A percentile compares a stretch with the other conserved stretches of the same genome.
These are phyloP conservation scores for Peucedramus taeniatus DNA, from an alignment of 2,113 vertebrate species.

Conservation along the genomic window DNA sequence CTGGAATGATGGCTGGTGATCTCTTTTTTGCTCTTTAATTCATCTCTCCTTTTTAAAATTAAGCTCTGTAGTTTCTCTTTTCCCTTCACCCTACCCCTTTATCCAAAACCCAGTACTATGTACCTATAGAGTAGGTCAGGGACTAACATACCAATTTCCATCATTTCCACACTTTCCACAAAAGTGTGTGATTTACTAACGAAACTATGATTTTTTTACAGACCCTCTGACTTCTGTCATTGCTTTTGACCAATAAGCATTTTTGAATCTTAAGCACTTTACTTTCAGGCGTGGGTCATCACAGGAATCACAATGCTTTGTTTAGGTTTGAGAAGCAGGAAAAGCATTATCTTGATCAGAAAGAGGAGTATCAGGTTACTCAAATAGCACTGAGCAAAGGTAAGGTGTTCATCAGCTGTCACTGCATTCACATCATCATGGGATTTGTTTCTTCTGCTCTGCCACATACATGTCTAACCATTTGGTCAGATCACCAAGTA, in stretches of 20 bases:
- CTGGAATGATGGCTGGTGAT: background rate
- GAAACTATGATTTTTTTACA: background rate
- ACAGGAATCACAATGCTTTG: background rate
- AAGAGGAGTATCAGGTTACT: background rate
- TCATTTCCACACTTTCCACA: background rate
- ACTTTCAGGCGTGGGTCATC: background rate
- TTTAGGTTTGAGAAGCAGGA: background rate
- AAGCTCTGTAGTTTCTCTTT: background rate
- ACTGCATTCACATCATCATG: background rate
- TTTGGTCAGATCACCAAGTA: background rate
- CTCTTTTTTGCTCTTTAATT: background rate
- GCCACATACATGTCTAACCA: background rate
- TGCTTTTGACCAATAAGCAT: background rate
- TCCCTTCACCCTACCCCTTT: background rate
- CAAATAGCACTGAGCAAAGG: background rate
- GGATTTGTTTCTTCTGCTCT: background rate
- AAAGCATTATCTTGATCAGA: background rate
- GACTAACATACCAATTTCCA: background rate
- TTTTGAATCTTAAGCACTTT: background rate
- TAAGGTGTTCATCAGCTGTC: background rate
- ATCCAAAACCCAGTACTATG: background rate
- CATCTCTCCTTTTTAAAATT: background rate
- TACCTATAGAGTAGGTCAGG: background rate
- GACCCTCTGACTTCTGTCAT: background rate
- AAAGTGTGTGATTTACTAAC: background rate